Percentiles rank a stretch among this genome's conserved stretches.
These are phyloP conservation scores for Aquatica leii DNA, from an alignment of 2,888 invertebrate species.

Conservation along the genomic window DNA sequence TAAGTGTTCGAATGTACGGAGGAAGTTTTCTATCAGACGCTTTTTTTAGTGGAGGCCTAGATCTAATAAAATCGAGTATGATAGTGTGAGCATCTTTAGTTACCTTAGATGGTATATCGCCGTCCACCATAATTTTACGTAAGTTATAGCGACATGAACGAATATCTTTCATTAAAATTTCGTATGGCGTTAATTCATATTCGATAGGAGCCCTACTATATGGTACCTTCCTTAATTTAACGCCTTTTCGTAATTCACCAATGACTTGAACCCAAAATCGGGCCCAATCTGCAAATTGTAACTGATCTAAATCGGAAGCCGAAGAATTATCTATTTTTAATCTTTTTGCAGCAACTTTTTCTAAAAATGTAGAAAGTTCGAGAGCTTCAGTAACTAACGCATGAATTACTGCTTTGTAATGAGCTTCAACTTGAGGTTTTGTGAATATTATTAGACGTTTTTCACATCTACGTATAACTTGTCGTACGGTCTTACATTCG, in stretches of 20 bases:
- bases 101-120: conserved; percentile 81
- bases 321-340: conserved; percentile 72
- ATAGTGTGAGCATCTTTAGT: conserved; percentile 95
- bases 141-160: conserved; percentile 88
- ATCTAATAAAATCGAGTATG: conserved; percentile 96
- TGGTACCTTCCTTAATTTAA: conserved; percentile 90
- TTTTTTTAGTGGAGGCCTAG: conserved; percentile 92
- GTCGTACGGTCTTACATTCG: conserved; percentile 39
- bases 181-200: conserved; percentile 94
- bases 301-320: conserved; percentile 77
- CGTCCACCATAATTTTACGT: conserved; percentile 85
- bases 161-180: conserved; percentile 96
- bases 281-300: conserved; percentile 93
- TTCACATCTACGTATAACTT: conserved; percentile 49
- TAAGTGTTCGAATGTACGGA: conserved; percentile 75
- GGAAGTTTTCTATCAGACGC: conserved; percentile 86
- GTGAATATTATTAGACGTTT: conserved; percentile 50
- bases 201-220: conserved; percentile 82
- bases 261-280: conserved; percentile 96
- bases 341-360: conserved; percentile 79
- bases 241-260: conserved; percentile 88
- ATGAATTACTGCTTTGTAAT: conserved; percentile 92
- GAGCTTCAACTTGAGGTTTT: conserved; percentile 73
- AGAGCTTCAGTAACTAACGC: conserved; percentile 91
- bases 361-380: conserved; percentile 89